Base-by-base conservation (phyloP, 2,888 invertebrate genomes). In the Heliconius charithonia region DNA sequence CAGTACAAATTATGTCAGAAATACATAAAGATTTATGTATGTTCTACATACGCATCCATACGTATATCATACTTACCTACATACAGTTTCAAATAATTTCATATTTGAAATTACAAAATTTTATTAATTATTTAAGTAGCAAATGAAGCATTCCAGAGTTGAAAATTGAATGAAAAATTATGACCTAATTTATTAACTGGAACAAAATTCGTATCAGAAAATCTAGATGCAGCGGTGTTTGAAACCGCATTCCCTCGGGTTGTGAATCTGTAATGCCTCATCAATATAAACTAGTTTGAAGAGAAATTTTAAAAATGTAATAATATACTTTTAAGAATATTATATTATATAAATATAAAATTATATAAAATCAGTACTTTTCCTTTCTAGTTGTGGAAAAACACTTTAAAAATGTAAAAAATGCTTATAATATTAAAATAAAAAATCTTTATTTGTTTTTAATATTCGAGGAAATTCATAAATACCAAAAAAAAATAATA, bases 221-320 rank as follows among this genome's bases (percentile, higher is more conserved):
- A 72, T 72, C 56, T 72, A 72, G 71, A 41, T 67, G 71, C 71
- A 72, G 22, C 32, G n/a, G 56, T 72, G 56, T 72, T 72, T 72
- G n/a, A 56, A 72, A 72, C 71, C 71, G 71, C 71, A 72, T 56
- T 72, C 71, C 71, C 71, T 72, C 71, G 71, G 56, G 71, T 72
- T 51, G 56, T 72, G 71, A 72, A 72, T 72, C 56, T 72, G 56
- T 72, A 56, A 72, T 72, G 71, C 71, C 56, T 72, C 71, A 56
- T 72, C 71, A 72, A 72, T 72, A 56, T 72, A 72, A 56, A 56
- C 13, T 32, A 72, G 56, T n/a, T 51, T 56, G 22, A n/a, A 72
- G 56, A 32, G 71, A 72, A 72, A n/a, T 29, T 72, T 22, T 2
- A 22, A 51, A 51, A 51, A 51, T 2, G 22, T 51, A 22, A 22